Conservation (phyloP, 2,113 vertebrate species). For the Grantiella picta region DNA sequence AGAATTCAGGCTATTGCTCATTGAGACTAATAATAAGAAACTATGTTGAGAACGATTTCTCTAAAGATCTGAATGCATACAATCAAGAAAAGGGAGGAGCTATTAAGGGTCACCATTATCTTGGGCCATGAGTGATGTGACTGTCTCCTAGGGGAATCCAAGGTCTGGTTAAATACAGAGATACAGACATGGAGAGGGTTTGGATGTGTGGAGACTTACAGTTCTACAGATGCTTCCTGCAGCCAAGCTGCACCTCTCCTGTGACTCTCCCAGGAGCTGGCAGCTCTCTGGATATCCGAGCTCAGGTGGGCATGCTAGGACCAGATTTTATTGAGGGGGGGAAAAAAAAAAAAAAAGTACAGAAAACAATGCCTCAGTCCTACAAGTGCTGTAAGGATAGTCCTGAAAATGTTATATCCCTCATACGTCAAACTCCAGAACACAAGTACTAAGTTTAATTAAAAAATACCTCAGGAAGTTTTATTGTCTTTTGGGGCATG, state of each 20-base stretch:
- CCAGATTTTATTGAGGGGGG: neutral
- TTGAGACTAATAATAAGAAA: neutral
- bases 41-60: neutral
- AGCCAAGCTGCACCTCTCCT: neutral
- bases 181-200: rapidly evolving
- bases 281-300: neutral
- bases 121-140: neutral
- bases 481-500: neutral
- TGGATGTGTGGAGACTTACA: neutral
- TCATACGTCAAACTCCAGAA: neutral
- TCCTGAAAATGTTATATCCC: neutral
- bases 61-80: neutral
- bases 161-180: neutral
- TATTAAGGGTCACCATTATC: neutral
- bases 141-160: neutral
- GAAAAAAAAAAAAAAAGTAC: neutral
- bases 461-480: neutral
- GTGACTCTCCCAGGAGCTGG: neutral
- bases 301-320: neutral
- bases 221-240: neutral
- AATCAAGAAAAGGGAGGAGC: neutral
- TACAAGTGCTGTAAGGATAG: neutral
- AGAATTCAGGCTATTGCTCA: neutral
- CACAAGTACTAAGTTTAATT: neutral
- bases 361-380: neutral